phyloP scores from a whole-genome alignment of 2,797 vertebrate species.

The Kryptopterus vitreolus region DNA sequence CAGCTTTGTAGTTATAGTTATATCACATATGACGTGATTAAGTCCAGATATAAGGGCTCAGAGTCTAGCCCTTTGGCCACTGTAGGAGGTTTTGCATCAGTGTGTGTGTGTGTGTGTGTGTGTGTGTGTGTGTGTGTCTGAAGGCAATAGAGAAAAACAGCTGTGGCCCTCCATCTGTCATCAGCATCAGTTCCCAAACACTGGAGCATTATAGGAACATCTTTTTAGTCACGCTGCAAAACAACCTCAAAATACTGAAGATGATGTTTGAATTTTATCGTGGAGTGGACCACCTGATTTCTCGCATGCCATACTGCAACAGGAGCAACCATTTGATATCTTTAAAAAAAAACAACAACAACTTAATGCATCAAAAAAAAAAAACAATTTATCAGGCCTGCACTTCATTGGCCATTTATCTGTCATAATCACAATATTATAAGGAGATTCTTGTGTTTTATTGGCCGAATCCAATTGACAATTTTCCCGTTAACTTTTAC shows the following conservation, averaged over 20 bases:
- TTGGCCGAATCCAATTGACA: too few relatives aligned
- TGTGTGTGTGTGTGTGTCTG: conserved; percentile 28
- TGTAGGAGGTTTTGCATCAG: conserved; percentile 9
- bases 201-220: conserved; percentile 24
- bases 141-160: conserved; percentile 48
- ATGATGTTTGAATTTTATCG: background rate
- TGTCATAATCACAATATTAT: too few relatives aligned
- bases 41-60: conserved; percentile 25
- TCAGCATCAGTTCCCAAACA: conserved; percentile 32
- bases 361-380: background rate
- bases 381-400: background rate
- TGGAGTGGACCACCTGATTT: background rate
- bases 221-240: conserved; percentile 27
- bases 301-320: background rate
- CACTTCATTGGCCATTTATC: background rate
- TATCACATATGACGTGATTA: conserved; percentile 47
- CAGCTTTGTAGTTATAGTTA: conserved; percentile 24
- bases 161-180: conserved; percentile 57
- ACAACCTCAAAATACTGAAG: background rate
- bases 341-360: background rate
- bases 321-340: background rate
- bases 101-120: conserved; percentile 7
- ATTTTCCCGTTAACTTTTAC: too few relatives aligned
- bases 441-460: too few relatives aligned
- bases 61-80: conserved; percentile 41